These are phyloP conservation scores for Drosophila percnosoma DNA, from an alignment of 2,888 invertebrate species.

Conservation along the genomic window DNA sequence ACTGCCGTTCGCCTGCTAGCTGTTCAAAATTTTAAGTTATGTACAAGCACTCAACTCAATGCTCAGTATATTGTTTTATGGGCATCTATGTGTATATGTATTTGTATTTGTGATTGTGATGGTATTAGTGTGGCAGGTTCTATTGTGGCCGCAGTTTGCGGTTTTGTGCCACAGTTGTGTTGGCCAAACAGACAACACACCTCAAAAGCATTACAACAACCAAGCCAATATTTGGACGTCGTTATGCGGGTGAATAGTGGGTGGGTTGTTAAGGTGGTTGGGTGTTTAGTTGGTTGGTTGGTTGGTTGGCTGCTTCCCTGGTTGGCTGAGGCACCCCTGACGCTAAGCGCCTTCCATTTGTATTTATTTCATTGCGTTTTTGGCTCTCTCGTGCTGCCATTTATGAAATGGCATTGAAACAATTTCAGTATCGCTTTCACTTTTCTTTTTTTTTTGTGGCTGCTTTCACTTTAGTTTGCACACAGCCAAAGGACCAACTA, in stretches of 20 bases:
- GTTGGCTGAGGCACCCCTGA: neutral
- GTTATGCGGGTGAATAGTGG: constrained; percentile 58
- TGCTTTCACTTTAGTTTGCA: constrained; percentile 48
- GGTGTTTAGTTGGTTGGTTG: neutral
- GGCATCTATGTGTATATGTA: neutral
- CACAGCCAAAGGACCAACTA: constrained; percentile 17
- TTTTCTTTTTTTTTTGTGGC: constrained; percentile 22
- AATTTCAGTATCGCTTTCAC: constrained; percentile 30
- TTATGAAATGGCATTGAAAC: constrained; percentile 80
- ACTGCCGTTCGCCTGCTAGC: neutral
- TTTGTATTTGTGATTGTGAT: constrained; percentile 5
- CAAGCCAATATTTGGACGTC: constrained; percentile 74
- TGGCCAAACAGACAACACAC: constrained; percentile 73
- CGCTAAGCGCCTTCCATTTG: constrained; percentile 65
- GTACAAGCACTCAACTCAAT: constrained; percentile 18
- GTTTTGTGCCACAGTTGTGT: constrained; percentile 44
- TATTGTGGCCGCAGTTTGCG: constrained; percentile 38
- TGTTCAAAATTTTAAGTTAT: constrained; percentile 45
- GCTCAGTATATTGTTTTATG: constrained; percentile 11
- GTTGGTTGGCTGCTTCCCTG: neutral
- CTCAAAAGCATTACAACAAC: constrained; percentile 79
- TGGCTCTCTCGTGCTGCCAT: constrained; percentile 43
- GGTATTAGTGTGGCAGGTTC: constrained; percentile 1
- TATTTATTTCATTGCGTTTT: constrained; percentile 78
- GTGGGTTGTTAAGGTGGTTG: constrained; percentile 1